phyloP scores from a whole-genome alignment of 2,113 vertebrate genomes.

The Columbina picui region DNA sequence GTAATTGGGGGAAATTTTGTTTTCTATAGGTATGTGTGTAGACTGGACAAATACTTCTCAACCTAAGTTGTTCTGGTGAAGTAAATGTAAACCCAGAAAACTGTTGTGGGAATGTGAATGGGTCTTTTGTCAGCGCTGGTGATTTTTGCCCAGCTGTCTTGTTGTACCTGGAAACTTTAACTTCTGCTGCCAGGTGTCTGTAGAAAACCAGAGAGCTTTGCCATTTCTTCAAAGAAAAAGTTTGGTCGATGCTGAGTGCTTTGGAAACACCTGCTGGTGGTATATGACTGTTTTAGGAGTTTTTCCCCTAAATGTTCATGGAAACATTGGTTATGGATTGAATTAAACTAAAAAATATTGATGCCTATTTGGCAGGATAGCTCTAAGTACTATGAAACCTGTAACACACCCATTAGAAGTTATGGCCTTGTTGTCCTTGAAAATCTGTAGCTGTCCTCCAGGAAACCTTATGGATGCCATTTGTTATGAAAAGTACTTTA shows the following conservation, averaged over 20 bases:
- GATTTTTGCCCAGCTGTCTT: not conserved
- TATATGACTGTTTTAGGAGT: not conserved
- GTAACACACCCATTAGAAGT: not conserved
- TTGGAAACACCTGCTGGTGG: not conserved
- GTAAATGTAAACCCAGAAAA: not conserved
- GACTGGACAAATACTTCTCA: not conserved
- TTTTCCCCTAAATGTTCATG: not conserved
- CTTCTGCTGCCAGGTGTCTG: not conserved
- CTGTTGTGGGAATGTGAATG: not conserved
- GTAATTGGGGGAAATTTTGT: constrained; percentile 68
- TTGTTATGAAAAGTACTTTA: not conserved
- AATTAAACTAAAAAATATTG: not conserved
- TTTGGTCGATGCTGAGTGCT: not conserved
- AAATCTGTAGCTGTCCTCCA: not conserved
- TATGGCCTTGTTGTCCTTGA: not conserved
- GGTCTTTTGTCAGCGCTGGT: not conserved
- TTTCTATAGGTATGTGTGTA: not conserved
- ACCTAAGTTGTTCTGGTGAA: not conserved
- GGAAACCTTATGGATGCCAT: not conserved
- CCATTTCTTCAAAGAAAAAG: not conserved
- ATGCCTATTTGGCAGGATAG: not conserved
- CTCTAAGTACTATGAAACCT: not conserved
- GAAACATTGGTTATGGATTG: not conserved
- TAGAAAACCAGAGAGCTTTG: not conserved
- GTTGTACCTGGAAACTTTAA: not conserved